Evolutionary conservation across 2,113 vertebrate species (phyloP).

Genomic region (Pao palembangensis): DNA sequence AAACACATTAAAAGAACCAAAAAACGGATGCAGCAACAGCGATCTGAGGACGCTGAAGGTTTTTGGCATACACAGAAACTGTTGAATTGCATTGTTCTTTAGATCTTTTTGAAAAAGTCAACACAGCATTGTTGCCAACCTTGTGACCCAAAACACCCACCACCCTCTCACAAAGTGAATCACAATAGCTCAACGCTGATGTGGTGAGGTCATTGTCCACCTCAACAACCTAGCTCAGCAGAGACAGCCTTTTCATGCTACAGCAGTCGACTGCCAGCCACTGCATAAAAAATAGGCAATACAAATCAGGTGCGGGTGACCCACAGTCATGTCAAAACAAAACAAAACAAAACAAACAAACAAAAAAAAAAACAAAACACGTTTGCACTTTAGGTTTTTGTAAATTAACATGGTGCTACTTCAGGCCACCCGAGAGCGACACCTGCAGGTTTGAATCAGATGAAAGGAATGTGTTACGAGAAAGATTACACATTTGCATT

Average conservation of each 20-base stretch:
- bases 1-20: too few relatives aligned
- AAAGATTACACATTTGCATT: not conserved
- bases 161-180: conserved; percentile 10
- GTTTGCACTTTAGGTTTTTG: conserved; percentile 9
- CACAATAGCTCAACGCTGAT: conserved; percentile 28
- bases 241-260: conserved; percentile 30
- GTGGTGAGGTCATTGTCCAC: conserved; percentile 44
- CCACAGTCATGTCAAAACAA: conserved; percentile 6
- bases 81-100: conserved; percentile 1
- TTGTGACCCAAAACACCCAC: conserved; percentile 20
- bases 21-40: not conserved
- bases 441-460: conserved; percentile 5
- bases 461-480: not conserved
- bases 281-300: conserved; percentile 19
- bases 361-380: conserved; percentile 11
- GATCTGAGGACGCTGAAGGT: not conserved
- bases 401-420: not conserved
- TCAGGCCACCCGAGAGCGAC: not conserved
- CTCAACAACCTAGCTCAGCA: conserved; percentile 59
- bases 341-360: conserved; percentile 5
- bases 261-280: conserved; percentile 17
- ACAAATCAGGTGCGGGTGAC: conserved; percentile 1
- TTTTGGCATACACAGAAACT: not conserved
- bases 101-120: conserved; percentile 8
- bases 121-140: conserved; percentile 10